A percentile compares a stretch with the other conserved stretches of the same genome.
These are phyloP conservation scores for Ips nitidus DNA, from an alignment of 1,140 invertebrate genomes.

Conservation along the genomic window DNA sequence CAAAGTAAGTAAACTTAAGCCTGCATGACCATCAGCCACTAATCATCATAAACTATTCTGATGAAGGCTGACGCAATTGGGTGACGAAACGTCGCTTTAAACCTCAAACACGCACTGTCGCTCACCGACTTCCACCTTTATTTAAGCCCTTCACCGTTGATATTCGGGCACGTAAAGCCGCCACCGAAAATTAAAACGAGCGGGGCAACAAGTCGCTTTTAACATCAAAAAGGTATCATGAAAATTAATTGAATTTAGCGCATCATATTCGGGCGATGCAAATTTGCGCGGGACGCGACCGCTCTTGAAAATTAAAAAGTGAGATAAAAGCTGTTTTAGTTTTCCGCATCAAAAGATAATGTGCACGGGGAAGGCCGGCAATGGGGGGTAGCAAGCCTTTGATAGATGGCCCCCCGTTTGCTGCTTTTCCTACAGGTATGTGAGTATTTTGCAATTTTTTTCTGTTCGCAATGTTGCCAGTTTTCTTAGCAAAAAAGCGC, in stretches of 20 bases:
- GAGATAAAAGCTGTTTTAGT: conserved; percentile 25
- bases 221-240: conserved; percentile 15
- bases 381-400: background rate
- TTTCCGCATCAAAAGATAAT: conserved; percentile 25
- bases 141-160: background rate
- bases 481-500: background rate
- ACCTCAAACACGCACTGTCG: too few species aligned
- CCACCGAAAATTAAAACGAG: conserved; percentile 5
- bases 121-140: too few species aligned
- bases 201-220: conserved; percentile 17
- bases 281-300: conserved; percentile 17
- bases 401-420: background rate
- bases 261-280: conserved; percentile 20
- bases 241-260: conserved; percentile 20
- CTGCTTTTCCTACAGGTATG: conserved; percentile 10
- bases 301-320: conserved; percentile 25
- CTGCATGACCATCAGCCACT: too few species aligned
- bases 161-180: background rate
- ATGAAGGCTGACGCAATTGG: too few species aligned
- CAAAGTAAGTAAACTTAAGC: too few species aligned
- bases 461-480: background rate
- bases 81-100: too few species aligned
- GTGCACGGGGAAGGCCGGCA: background rate
- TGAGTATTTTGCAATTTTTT: background rate
- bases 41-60: too few species aligned